Conservation (phyloP, 2,888 invertebrate species). For the Microctonus hyperodae region DNA sequence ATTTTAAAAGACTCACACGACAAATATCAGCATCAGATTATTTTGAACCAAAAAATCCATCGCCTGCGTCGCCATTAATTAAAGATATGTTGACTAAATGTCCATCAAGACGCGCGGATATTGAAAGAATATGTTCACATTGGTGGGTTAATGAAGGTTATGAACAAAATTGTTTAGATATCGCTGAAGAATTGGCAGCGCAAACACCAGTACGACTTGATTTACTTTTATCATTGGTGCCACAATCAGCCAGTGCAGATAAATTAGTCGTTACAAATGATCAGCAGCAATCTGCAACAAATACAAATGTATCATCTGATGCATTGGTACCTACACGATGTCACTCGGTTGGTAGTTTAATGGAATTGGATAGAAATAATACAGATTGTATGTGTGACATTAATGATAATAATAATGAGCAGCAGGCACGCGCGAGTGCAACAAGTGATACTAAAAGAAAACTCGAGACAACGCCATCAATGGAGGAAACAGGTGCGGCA, state of each 20-base stretch:
- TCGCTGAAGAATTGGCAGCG: slow-evolving; percentile 87
- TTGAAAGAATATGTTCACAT: slow-evolving; percentile 93
- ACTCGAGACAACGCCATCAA: slow-evolving; percentile 77
- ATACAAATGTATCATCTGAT: slow-evolving; percentile 55
- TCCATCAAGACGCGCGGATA: slow-evolving; percentile 86
- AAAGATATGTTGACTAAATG: slow-evolving; percentile 94
- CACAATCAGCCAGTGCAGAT: slow-evolving; percentile 74
- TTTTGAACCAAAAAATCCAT: slow-evolving; percentile 93
- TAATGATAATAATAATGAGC: slow-evolving; percentile 38
- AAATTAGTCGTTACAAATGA: slow-evolving; percentile 75
- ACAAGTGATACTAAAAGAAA: slow-evolving; percentile 74
- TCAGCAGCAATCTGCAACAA: slow-evolving; percentile 50
- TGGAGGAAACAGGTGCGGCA: slow-evolving; percentile 65
- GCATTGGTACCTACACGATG: slow-evolving; percentile 63
- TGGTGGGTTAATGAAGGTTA: slow-evolving; percentile 96
- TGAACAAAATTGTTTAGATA: slow-evolving; percentile 80
- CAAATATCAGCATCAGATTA: slow-evolving; percentile 98
- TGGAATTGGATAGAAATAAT: slow-evolving; percentile 75
- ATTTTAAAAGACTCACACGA: slow-evolving; percentile 94
- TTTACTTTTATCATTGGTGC: slow-evolving; percentile 83
- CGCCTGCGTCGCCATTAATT: slow-evolving; percentile 92
- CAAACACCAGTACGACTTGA: slow-evolving; percentile 91
- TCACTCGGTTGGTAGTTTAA: slow-evolving; percentile 77
- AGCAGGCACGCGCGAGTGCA: slow-evolving; percentile 60
- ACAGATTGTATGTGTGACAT: slow-evolving; percentile 65